Percentiles rank a stretch among this genome's conserved stretches.
Conservation (phyloP, 2,797 vertebrate species). For the Pseudopleuronectes americanus region DNA sequence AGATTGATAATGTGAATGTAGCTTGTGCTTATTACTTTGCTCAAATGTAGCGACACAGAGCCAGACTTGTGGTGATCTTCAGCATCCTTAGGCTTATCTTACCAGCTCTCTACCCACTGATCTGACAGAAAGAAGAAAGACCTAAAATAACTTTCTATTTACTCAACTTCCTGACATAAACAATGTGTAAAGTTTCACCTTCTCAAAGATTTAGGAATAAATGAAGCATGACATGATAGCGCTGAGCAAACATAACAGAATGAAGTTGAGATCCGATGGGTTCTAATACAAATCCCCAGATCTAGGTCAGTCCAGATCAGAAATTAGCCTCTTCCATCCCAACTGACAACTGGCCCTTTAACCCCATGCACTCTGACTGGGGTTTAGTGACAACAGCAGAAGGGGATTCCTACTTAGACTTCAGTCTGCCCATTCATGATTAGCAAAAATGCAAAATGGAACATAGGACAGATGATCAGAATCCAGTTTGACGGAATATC, state of each 20-base stretch:
- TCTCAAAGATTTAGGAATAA: constrained; percentile 28
- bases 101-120: constrained; percentile 55
- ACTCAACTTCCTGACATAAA: constrained; percentile 49
- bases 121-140: constrained; percentile 71
- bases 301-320: constrained; percentile 1
- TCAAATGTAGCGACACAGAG: constrained; percentile 26
- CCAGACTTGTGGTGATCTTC: constrained; percentile 76
- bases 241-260: constrained; percentile 31
- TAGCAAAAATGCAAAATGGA: too few relatives aligned
- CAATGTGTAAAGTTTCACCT: constrained; percentile 31
- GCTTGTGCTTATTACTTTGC: not conserved
- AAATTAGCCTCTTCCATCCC: constrained; percentile 33
- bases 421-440: not conserved
- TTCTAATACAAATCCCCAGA: constrained; percentile 22
- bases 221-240: constrained; percentile 34
- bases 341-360: constrained; percentile 49
- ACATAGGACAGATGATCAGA: not conserved
- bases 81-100: constrained; percentile 75
- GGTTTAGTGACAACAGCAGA: constrained; percentile 9
- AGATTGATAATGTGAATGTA: too few relatives aligned
- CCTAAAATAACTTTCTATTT: constrained; percentile 64
- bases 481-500: not conserved
- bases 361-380: constrained; percentile 20
- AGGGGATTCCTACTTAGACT: constrained; percentile 6
- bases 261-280: constrained; percentile 3